phyloP scores from a whole-genome alignment of 2,113 vertebrate species.

The Verasper variegatus region DNA sequence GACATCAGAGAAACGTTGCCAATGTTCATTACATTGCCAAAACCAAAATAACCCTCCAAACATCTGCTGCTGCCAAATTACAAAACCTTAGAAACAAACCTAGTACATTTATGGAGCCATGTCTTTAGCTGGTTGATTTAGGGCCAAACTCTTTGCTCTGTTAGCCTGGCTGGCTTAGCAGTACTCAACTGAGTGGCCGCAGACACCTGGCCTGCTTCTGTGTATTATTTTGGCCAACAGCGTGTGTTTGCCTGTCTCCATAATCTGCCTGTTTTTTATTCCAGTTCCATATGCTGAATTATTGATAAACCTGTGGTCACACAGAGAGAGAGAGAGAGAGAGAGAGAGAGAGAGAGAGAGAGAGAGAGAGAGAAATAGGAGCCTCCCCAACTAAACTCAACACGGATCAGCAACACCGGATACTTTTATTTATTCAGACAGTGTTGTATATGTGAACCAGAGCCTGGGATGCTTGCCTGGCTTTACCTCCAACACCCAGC shows the following conservation, averaged over 20 bases:
- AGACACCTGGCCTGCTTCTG: slow-evolving; percentile 27
- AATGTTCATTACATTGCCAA: slow-evolving; percentile 11
- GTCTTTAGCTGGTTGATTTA: neutral
- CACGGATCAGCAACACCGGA: slow-evolving; percentile 82
- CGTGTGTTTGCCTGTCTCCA: slow-evolving; percentile 61
- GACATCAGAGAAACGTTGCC: neutral
- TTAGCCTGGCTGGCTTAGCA: slow-evolving; percentile 43
- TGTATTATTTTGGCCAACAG: slow-evolving; percentile 45
- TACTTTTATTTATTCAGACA: slow-evolving; percentile 86
- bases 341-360: slow-evolving; percentile 43
- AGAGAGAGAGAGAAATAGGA: slow-evolving; percentile 76
- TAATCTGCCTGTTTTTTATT: slow-evolving; percentile 66
- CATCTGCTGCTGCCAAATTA: slow-evolving; percentile 8
- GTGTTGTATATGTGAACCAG: slow-evolving; percentile 72
- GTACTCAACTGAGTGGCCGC: slow-evolving; percentile 17
- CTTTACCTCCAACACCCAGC: slow-evolving; percentile 28
- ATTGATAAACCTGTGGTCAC: slow-evolving; percentile 77
- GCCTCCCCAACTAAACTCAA: slow-evolving; percentile 73
- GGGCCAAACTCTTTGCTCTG: slow-evolving; percentile 16
- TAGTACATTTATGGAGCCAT: neutral
- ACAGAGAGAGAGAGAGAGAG: slow-evolving; percentile 21
- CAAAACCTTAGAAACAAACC: slow-evolving; percentile 17
- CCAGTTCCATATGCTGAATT: slow-evolving; percentile 80
- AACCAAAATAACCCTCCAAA: slow-evolving; percentile 36
- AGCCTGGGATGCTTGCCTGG: slow-evolving; percentile 59